These are phyloP conservation scores for Elachura formosa DNA, from an alignment of 2,113 vertebrate species.

Conservation along the genomic window DNA sequence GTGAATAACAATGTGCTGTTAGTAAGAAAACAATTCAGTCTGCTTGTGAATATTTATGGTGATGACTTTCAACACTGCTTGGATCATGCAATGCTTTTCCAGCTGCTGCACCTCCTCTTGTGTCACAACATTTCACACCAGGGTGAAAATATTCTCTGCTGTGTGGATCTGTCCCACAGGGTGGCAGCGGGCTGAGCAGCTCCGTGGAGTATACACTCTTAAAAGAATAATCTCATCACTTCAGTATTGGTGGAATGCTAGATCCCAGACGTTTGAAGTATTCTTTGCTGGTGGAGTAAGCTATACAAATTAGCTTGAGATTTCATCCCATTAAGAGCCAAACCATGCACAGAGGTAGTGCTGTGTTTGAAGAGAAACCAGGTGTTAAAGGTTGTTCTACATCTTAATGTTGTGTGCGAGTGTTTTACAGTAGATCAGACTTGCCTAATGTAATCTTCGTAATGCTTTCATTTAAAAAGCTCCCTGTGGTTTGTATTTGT, in stretches of 20 bases:
- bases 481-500: constrained; percentile 61
- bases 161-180: accelerated
- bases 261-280: neutral
- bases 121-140: neutral
- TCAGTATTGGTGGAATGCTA: neutral
- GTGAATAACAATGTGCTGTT: constrained; percentile 21
- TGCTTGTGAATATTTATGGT: constrained; percentile 33
- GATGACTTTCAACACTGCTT: neutral
- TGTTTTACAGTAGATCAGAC: constrained; percentile 67
- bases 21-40: constrained; percentile 44
- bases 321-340: constrained; percentile 42
- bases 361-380: constrained; percentile 58
- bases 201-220: accelerated
- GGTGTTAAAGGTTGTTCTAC: constrained; percentile 63
- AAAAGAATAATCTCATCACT: neutral
- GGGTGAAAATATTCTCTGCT: neutral
- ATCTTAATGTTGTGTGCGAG: constrained; percentile 8
- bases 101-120: neutral
- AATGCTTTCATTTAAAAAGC: constrained; percentile 65
- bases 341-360: constrained; percentile 29
- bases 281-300: neutral
- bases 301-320: constrained; percentile 5
- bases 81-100: neutral
- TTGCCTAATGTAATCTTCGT: constrained; percentile 64
- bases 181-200: neutral